Conservation (phyloP, 2,888 invertebrate species). For the Anthophora plumipes region DNA sequence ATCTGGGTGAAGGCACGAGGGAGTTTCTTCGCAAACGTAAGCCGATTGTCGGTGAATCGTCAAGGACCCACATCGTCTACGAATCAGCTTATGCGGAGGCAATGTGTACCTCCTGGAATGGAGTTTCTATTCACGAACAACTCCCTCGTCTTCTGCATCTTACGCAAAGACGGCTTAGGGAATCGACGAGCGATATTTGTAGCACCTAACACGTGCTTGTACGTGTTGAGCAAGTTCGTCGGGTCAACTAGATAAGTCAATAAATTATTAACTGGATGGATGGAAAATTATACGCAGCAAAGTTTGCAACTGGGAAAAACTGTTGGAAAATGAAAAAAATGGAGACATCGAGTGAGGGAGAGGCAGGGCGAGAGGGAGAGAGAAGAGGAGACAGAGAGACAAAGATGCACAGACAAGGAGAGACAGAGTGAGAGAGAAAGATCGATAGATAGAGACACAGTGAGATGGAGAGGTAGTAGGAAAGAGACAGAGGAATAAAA, state of each 20-base stretch:
- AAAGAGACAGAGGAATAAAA: neutral
- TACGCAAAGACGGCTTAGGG: conserved; percentile 65
- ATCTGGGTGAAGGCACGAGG: conserved; percentile 45
- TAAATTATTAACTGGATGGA: conserved; percentile 59
- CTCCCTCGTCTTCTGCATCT: conserved; percentile 48
- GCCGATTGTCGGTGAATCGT: conserved; percentile 70
- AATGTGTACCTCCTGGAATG: conserved; percentile 43
- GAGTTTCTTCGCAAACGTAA: conserved; percentile 62
- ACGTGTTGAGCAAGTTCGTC: conserved; percentile 53
- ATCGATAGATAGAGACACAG: too few species aligned
- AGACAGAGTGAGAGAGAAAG: too few species aligned
- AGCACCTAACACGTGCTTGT: conserved; percentile 50
- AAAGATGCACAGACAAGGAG: too few species aligned
- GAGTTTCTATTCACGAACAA: conserved; percentile 54
- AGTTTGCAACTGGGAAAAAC: too few species aligned
- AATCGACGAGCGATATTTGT: conserved; percentile 64
- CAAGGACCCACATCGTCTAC: conserved; percentile 67
- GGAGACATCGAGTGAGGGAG: too few species aligned
- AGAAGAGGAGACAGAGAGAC: too few species aligned
- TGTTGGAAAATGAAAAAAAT: too few species aligned
- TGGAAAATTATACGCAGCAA: conserved; percentile 41
- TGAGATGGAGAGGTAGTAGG: too few species aligned
- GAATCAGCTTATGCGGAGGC: conserved; percentile 70
- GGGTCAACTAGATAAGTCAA: conserved; percentile 68
- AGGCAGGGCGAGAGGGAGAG: too few species aligned